Percentiles rank a stretch among this genome's conserved stretches.
phyloP scores from a whole-genome alignment of 2,113 vertebrate genomes.

The Ciconia stormi region DNA sequence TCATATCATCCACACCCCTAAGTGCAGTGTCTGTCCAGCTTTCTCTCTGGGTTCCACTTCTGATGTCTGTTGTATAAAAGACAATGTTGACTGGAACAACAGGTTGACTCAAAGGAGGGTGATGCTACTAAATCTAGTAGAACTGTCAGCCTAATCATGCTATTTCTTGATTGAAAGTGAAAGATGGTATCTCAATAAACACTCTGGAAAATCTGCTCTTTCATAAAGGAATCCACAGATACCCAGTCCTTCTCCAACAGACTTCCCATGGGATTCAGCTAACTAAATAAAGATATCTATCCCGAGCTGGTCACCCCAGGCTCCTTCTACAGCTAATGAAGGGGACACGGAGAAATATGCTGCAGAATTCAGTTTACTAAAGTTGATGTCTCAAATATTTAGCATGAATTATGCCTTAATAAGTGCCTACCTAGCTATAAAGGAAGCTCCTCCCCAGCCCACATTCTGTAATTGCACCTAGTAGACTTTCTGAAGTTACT shows the following conservation, averaged over 20 bases:
- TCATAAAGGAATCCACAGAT: neutral
- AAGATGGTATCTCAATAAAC: neutral
- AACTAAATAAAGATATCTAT: neutral
- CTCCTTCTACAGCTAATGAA: neutral
- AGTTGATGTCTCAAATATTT: neutral
- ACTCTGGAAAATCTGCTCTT: neutral
- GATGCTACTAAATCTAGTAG: neutral
- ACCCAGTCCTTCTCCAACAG: neutral
- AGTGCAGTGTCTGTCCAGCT: neutral
- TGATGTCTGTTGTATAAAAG: neutral
- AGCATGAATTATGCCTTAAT: neutral
- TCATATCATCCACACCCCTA: neutral
- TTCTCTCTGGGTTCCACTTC: neutral
- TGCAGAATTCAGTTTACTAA: neutral
- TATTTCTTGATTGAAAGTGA: neutral
- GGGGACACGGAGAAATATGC: neutral
- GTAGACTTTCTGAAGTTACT: neutral
- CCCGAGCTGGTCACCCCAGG: neutral
- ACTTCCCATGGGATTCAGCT: neutral
- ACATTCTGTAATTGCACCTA: neutral
- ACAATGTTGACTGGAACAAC: neutral
- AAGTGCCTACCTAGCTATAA: neutral
- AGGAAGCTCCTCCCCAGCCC: neutral
- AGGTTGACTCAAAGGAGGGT: neutral
- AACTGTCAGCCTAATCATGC: neutral